Evolutionary conservation across 2,888 invertebrate species (phyloP).

Genomic region (Eupithecia subfuscata): DNA sequence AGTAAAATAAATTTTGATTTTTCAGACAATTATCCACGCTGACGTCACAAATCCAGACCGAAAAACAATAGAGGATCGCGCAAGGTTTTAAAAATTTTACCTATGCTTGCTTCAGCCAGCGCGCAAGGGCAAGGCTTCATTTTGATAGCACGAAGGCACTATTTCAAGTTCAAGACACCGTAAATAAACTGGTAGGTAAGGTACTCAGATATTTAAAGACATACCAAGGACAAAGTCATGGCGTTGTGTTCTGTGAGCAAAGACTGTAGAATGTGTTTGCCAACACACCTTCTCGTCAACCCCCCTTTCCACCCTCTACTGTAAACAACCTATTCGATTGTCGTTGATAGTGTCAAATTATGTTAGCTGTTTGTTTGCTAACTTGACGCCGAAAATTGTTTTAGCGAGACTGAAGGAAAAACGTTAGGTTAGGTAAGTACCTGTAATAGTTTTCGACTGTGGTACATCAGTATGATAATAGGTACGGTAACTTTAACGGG

Average conservation of each 20-base stretch:
- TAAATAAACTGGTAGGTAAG: neutral
- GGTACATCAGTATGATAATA: too few species aligned
- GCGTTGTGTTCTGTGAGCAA: conserved; percentile 29
- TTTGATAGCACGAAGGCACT: neutral
- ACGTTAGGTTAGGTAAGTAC: neutral
- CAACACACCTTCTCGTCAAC: conserved; percentile 22
- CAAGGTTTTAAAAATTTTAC: too few species aligned
- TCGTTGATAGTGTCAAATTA: conserved; percentile 25
- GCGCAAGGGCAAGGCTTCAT: neutral
- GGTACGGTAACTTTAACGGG: too few species aligned
- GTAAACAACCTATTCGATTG: conserved; percentile 23
- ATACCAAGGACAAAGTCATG: conserved; percentile 26
- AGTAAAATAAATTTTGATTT: too few species aligned
- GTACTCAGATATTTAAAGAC: conserved; percentile 1
- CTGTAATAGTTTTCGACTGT: too few species aligned
- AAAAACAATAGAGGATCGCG: too few species aligned
- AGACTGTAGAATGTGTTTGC: conserved; percentile 25
- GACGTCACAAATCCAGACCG: too few species aligned
- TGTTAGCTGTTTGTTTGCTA: conserved; percentile 1
- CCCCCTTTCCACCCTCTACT: conserved; percentile 8
- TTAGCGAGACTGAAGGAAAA: neutral
- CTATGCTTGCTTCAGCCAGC: neutral
- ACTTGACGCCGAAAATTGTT: neutral
- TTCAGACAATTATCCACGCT: too few species aligned
- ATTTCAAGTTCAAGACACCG: neutral